Conservation (phyloP, 2,888 invertebrate species). For the Dasypolia templi region DNA sequence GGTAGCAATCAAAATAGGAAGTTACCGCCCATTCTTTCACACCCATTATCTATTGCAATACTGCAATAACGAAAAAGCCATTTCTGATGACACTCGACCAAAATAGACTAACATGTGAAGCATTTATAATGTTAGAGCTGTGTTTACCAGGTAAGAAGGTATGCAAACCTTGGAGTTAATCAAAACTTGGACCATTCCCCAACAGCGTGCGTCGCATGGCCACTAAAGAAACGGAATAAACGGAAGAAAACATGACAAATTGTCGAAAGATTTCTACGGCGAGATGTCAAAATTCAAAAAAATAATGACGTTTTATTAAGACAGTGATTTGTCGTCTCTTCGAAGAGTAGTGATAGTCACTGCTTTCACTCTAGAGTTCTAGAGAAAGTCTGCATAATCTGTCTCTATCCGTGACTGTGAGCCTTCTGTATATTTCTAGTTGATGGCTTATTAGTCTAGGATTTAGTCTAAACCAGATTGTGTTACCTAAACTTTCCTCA, state of each 20-base stretch:
- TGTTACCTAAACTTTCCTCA: conserved; percentile 47
- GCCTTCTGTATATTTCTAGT: conserved; percentile 17
- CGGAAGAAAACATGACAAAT: no score
- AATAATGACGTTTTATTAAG: no score
- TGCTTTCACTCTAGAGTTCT: no score
- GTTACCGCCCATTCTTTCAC: background rate
- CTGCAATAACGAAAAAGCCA: background rate
- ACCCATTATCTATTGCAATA: background rate
- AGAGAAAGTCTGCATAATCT: background rate
- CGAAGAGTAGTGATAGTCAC: no score
- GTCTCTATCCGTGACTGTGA: background rate
- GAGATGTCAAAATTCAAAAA: no score
- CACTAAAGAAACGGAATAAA: no score
- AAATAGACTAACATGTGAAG: background rate
- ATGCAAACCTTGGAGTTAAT: background rate
- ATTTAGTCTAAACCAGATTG: conserved; percentile 47
- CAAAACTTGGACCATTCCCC: background rate
- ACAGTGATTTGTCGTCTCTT: no score
- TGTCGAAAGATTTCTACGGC: no score
- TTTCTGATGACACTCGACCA: background rate
- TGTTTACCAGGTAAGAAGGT: background rate
- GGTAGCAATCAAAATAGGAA: background rate
- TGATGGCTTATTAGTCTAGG: conserved; percentile 12
- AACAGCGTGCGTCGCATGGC: no score
- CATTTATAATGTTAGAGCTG: background rate